Percentiles rank a stretch among this genome's conserved stretches.
Conservation (phyloP, 2,888 invertebrate genomes). For the Rhabditoides inermis region DNA sequence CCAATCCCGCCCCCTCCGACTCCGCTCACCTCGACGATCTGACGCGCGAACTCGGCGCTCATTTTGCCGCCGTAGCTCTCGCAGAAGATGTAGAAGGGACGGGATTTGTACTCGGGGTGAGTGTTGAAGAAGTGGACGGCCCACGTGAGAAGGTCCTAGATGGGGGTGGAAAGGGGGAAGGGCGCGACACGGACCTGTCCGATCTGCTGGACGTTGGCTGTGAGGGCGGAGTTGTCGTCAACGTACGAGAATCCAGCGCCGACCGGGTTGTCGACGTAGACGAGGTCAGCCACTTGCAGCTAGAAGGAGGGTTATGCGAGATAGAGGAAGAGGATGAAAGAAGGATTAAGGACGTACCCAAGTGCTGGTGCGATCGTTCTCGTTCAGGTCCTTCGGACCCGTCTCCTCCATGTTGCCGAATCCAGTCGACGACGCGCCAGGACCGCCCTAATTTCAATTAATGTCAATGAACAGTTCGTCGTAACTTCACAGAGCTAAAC, state of each 20-base stretch:
- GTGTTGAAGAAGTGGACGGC: constrained; percentile 65
- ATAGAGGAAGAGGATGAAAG: constrained; percentile 1
- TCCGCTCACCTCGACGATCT: constrained; percentile 54
- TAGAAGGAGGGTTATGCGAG: constrained; percentile 50
- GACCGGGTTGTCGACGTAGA: constrained; percentile 83
- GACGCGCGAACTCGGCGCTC: constrained; percentile 72
- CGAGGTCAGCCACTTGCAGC: constrained; percentile 70
- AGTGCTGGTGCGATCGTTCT: constrained; percentile 66
- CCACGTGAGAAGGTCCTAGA: constrained; percentile 67
- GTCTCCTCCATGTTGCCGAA: constrained; percentile 80
- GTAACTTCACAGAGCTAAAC: no score
- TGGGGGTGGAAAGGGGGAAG: no score
- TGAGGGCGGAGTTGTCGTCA: constrained; percentile 42
- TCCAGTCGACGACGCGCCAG: constrained; percentile 71
- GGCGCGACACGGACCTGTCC: constrained; percentile 10
- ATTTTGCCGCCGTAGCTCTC: constrained; percentile 90
- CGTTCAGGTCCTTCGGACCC: constrained; percentile 67
- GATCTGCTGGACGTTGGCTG: constrained; percentile 59
- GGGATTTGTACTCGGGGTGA: constrained; percentile 66
- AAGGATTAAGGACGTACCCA: constrained; percentile 62
- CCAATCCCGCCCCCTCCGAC: neutral
- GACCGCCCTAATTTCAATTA: constrained; percentile 73
- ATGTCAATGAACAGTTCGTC: no score
- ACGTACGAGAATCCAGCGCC: constrained; percentile 75
- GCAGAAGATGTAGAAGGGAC: constrained; percentile 74